Base-by-base conservation (phyloP, 2,888 invertebrate species). In the Calameuta idolon region DNA sequence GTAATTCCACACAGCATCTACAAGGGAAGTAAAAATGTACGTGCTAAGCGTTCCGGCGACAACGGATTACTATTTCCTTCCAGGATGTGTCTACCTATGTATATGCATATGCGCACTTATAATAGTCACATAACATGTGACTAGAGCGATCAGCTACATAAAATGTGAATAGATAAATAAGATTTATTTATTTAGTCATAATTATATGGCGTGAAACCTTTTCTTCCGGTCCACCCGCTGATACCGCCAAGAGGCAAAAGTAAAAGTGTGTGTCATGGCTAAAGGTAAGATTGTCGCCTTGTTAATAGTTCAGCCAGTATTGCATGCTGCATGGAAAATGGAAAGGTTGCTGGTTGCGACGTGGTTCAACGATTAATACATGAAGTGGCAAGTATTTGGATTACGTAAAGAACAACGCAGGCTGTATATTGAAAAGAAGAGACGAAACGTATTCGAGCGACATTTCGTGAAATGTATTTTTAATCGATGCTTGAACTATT, bases 21-120 rank as follows among this genome's bases (percentile, higher is more conserved):
- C 71, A 78, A 68, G 37, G 55, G 35, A 76, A 73, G 69, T 40
- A 76, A 75, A 78, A 69, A 76, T 31, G 33, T 76, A 73, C 31
- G 34, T 69, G 35, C 23, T 77, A 75, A 78, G 30, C 76, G 35
- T 73, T 76, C 34, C 55, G 73, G 34, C 69, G 40, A 75, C 68
- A 73, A 23, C 73, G 55, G 55, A 30, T 69, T 76, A 69, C 75
- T 30, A 31, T 33, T 71, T 75, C 76, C 69, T 69, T 77, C 75
- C 69, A 73, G 31, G 15, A 68, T 31, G 69, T 76, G 23, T 55
- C 55, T 55, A 23, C 15, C 23, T 15, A 23, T 23, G 23, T 55
- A 55, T 55, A 55, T 55, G 55, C 55, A 55, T 9, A 23, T 23
- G 55, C 55, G 55, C 23, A 55, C 23, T 23, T 55, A 55, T 23